Percentiles rank a stretch among this genome's conserved stretches.
These are phyloP conservation scores for Rhagoletis zephyria DNA, from an alignment of 1,140 invertebrate species.

Conservation along the genomic window DNA sequence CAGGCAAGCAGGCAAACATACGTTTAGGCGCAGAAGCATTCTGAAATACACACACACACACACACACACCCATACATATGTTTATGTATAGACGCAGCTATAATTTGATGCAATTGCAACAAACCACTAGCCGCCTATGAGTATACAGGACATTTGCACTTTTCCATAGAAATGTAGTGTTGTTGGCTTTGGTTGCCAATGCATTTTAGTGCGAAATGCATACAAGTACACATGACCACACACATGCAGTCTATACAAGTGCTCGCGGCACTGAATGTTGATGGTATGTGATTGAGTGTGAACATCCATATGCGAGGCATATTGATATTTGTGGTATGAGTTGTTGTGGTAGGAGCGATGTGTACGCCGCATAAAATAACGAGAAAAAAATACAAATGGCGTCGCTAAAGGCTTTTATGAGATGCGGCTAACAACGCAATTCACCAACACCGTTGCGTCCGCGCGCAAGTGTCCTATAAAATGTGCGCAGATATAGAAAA, in stretches of 20 bases:
- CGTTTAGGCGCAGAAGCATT: conserved; percentile 4
- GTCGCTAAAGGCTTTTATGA: conserved; percentile 42
- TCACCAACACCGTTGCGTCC: not conserved
- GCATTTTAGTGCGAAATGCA: not conserved
- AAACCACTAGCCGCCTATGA: conserved; percentile 4
- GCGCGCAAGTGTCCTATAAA: not conserved
- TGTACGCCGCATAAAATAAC: not conserved
- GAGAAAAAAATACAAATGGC: not conserved
- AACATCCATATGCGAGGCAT: not conserved
- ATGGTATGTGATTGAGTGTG: not conserved
- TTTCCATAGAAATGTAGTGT: not conserved
- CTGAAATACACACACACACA: not conserved
- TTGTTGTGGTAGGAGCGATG: not conserved
- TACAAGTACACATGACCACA: not conserved
- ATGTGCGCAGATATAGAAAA: not conserved
- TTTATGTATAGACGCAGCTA: not conserved
- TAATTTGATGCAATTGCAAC: conserved; percentile 31
- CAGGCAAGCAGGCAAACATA: conserved; percentile 7
- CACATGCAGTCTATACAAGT: too few species aligned
- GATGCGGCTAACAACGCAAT: not conserved
- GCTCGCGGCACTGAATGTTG: not conserved
- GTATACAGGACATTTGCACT: not conserved
- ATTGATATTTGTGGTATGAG: conserved; percentile 10
- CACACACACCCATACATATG: not conserved
- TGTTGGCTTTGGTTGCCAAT: conserved; percentile 9